These are phyloP conservation scores for Yponomeuta evonymella DNA, from an alignment of 2,888 invertebrate genomes.

Conservation along the genomic window DNA sequence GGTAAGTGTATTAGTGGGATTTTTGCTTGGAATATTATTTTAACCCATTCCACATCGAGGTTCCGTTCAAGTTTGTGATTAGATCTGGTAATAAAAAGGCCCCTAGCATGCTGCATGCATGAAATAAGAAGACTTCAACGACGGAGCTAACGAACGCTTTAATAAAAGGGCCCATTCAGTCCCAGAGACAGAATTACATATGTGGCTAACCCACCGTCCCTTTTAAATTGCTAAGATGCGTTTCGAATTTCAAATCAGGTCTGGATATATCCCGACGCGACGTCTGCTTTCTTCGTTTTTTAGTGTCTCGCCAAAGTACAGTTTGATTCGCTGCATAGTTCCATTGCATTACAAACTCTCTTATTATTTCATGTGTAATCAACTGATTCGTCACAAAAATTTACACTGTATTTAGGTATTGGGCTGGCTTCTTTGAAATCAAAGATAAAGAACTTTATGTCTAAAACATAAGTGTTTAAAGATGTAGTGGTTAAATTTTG, in stretches of 20 bases:
- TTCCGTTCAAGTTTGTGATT: background rate
- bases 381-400: background rate
- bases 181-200: slow-evolving; percentile 6
- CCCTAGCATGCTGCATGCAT: background rate
- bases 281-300: background rate
- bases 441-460: too few relatives aligned
- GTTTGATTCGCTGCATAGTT: too few relatives aligned
- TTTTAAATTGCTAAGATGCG: slow-evolving; percentile 5
- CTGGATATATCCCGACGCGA: background rate
- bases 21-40: too few relatives aligned
- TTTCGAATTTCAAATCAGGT: slow-evolving; percentile 4
- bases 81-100: background rate
- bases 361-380: too few relatives aligned
- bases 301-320: background rate
- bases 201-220: slow-evolving; percentile 7
- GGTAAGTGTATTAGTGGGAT: too few relatives aligned
- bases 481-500: too few relatives aligned
- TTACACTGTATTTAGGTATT: too few relatives aligned
- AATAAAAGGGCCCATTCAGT: slow-evolving; percentile 14
- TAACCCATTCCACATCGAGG: too few relatives aligned
- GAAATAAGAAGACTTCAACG: slow-evolving; percentile 2
- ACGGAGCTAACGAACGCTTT: slow-evolving; percentile 7
- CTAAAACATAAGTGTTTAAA: too few relatives aligned
- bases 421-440: too few relatives aligned
- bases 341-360: too few relatives aligned